phyloP scores from a whole-genome alignment of 2,888 invertebrate genomes.

The Diadegma fenestrale region DNA sequence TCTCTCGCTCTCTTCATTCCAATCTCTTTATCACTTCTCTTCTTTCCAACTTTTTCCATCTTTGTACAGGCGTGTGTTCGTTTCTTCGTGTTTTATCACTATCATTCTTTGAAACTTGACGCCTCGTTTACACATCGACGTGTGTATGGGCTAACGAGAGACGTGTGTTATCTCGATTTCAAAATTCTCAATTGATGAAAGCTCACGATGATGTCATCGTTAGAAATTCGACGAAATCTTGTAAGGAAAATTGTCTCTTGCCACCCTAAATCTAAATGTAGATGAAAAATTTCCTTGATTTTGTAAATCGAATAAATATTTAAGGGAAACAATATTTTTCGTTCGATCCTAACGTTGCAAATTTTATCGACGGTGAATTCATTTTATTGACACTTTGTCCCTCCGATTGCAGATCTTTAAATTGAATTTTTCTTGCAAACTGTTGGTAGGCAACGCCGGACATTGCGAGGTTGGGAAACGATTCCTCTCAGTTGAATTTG shows the following conservation, averaged over 20 bases:
- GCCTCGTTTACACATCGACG: neutral
- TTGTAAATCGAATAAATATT: too few relatives aligned
- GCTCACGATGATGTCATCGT: too few relatives aligned
- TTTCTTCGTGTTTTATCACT: neutral
- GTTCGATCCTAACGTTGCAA: too few relatives aligned
- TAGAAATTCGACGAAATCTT: too few relatives aligned
- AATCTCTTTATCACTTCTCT: slow-evolving; percentile 31
- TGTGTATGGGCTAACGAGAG: neutral
- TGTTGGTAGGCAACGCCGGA: neutral
- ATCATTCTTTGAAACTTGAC: neutral
- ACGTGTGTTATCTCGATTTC: slow-evolving; percentile 14
- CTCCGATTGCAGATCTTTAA: neutral
- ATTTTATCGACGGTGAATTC: neutral
- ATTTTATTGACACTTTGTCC: neutral
- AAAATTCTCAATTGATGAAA: neutral
- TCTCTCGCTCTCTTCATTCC: slow-evolving; percentile 20
- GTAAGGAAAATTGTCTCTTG: too few relatives aligned
- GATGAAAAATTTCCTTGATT: too few relatives aligned
- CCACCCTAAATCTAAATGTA: too few relatives aligned
- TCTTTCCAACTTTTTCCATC: slow-evolving; percentile 46
- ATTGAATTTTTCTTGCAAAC: neutral
- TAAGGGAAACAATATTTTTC: too few relatives aligned
- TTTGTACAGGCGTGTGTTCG: neutral
- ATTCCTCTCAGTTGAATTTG: neutral
- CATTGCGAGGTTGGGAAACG: neutral